These are phyloP conservation scores for Chloroceryle aenea DNA, from an alignment of 2,113 vertebrate species.

Conservation along the genomic window DNA sequence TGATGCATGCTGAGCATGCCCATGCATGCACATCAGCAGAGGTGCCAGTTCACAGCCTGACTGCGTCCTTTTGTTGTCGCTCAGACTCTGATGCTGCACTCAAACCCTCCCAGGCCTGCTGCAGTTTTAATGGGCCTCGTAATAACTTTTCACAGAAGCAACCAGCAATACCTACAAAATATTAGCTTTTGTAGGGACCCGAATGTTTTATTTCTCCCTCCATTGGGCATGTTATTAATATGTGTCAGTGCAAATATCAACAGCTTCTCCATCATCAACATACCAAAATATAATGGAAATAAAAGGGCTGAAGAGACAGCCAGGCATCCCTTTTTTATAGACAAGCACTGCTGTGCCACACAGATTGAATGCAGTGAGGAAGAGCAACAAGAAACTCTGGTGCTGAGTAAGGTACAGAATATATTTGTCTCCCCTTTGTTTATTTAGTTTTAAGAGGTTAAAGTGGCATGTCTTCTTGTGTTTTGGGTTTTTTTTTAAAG, in stretches of 20 bases:
- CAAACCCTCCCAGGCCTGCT: neutral
- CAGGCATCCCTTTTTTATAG: neutral
- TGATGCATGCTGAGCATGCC: fast-evolving
- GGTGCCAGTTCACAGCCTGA: neutral
- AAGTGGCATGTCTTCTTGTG: neutral
- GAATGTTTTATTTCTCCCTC: neutral
- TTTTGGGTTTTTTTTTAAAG: neutral
- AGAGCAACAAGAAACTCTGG: neutral
- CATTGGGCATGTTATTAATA: neutral
- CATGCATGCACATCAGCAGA: fast-evolving
- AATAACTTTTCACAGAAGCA: neutral
- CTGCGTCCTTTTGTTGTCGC: neutral
- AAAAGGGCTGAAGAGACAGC: neutral
- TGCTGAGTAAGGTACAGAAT: neutral
- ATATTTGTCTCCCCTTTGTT: neutral
- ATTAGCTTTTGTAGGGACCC: neutral
- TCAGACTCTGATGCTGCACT: neutral
- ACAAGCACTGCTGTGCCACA: neutral
- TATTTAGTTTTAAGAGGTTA: neutral
- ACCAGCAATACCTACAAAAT: neutral
- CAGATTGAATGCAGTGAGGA: neutral
- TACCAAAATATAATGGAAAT: neutral
- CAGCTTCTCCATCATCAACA: neutral
- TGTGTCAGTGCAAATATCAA: neutral
- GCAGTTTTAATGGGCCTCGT: neutral